Base-by-base conservation (phyloP, 2,797 vertebrate species). In the Taenioides sp. region DNA sequence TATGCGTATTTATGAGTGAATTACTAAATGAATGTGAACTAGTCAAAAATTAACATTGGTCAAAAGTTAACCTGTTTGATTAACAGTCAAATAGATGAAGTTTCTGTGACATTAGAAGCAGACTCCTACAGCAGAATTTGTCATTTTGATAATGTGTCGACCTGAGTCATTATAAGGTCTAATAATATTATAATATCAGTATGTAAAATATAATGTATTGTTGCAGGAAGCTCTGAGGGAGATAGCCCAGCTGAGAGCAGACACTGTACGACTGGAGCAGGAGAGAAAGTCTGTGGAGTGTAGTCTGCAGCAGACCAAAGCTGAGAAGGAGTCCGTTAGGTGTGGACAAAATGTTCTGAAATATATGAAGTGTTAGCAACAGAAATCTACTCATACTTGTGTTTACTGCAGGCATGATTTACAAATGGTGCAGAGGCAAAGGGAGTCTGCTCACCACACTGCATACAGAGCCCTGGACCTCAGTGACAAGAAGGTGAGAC, bases 321-420 rank as follows among this genome's bases (percentile, higher is more conserved):
- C 72, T 47, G 77, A 81, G 71, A 80, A 70, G 4, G 71, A 92
- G 47, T 85, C 76, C 31, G 68, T 84, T 70, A 91, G 91, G 94
- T 95, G 84, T 22, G 37, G 43, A 67, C 49, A 25, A 64, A 65
- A 59, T 54, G n/a, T 10, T 43, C 50, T 20, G 31, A 47, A 54
- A 70, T 52, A 23, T 25, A 5, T 55, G 7, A 7, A 22, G n/a
- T 9, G 58, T 28, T 59, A 16, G 12, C 14, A 28, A 18, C 7
- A 61, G 7, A 61, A 61, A 61, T 61, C 1, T n/a, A 7, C 1
- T 17, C 5, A 17, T 6, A 40, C 31, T 10, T 64, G 20, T 37
- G 22, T 10, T 86, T 43, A 82, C 54, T 80, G 43, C 73, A 95
- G 95, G 70, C 81, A 43, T 69, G 90, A 92, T 73, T 64, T 88